Evolutionary conservation across 2,797 vertebrate genomes (phyloP).

Genomic region (Oreochromis grahami): DNA sequence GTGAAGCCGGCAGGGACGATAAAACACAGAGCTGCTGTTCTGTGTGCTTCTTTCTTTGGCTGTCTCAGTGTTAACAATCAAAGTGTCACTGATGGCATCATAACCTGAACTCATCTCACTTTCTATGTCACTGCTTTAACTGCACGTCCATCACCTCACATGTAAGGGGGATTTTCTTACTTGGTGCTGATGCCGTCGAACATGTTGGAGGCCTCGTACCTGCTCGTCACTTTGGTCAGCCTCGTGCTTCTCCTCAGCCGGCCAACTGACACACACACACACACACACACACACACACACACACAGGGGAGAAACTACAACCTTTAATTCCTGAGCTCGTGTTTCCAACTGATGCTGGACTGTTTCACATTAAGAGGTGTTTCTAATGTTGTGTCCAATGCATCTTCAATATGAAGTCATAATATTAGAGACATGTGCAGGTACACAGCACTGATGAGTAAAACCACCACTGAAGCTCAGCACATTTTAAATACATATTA

Average conservation of each 20-base stretch:
- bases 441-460: background rate
- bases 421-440: background rate
- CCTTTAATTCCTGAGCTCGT: background rate
- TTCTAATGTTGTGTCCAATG: background rate
- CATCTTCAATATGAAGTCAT: background rate
- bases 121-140: background rate
- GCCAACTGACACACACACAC: background rate
- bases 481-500: background rate
- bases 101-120: background rate
- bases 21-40: background rate
- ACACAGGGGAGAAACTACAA: background rate
- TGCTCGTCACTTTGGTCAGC: background rate
- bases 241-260: conserved; percentile 32
- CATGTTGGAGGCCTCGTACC: conserved; percentile 12
- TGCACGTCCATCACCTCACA: background rate
- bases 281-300: background rate
- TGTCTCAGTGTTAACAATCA: accelerated
- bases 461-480: background rate
- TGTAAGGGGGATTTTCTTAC: background rate
- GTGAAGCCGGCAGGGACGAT: background rate
- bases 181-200: conserved; percentile 4
- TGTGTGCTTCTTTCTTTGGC: accelerated
- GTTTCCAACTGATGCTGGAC: background rate
- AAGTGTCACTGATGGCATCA: background rate
- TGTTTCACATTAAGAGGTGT: background rate